Base-by-base conservation (phyloP, 2,797 vertebrate genomes). In the Hipposideros larvatus region DNA sequence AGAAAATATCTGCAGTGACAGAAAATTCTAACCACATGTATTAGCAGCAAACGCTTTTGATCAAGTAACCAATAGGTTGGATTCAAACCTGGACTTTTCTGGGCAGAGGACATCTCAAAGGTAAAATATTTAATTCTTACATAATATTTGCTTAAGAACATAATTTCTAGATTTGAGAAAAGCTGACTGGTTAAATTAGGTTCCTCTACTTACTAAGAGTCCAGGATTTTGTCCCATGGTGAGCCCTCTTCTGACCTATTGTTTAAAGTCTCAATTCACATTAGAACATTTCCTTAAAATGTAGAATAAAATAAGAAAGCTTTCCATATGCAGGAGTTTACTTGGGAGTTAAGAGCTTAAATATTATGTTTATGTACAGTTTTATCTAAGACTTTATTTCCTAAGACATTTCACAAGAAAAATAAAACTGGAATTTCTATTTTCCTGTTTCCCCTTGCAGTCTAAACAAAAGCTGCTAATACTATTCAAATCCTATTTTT, bases 331-430 rank as follows among this genome's bases (percentile, higher is more conserved):
- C 28, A 59, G 7, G 24, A 31, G 11, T 65, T 87, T 78, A 48
- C 57, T 31, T 59, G 41, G 16, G 16, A 87, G 8, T 85, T 31
- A 57, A 83, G 71, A 83, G 5, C 22, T 63, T 77, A 11, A 94
- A 26, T n/a, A 74, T 28, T 37, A 82, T 7, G 24, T 51, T n/a
- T 31, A 51, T 46, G 9, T 59, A 93, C 2, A 46, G 28, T 94
- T 95, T 88, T 84, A 85, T 11, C 43, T 79, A 92, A 85, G n/a
- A 79, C 43, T 59, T 94, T 46, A 68, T 59, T 86, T 79, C 65
- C 16, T 26, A 74, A 95, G 51, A 68, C 51, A 65, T 90, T 96
- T 96, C 77, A 86, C 15, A 93, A 65, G 68, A 4, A 11, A 94
- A 95, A 92, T 94, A 24, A 79, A 86, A 57, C 80, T 82, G 24